phyloP scores from a whole-genome alignment of 2,888 invertebrate species.

The Choristoneura rosaceana region DNA sequence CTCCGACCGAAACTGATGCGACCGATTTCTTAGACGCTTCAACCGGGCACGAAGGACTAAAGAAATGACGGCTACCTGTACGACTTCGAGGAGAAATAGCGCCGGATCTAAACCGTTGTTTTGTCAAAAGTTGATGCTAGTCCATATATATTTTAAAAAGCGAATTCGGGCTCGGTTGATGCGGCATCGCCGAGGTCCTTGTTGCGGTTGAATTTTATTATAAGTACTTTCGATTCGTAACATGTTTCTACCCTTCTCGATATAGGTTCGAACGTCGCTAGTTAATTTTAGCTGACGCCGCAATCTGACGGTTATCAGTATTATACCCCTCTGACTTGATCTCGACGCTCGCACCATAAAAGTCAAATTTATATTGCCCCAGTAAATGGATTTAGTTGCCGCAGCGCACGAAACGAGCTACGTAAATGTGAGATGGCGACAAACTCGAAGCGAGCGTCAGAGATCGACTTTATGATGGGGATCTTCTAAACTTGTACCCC shows the following conservation, averaged over 20 bases:
- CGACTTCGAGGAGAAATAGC: background rate
- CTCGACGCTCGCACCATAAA: conserved; percentile 10
- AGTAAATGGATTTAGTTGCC: too few species aligned
- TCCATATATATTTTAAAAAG: background rate
- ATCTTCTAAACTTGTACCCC: conserved; percentile 12
- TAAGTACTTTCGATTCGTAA: background rate
- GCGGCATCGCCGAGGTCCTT: background rate
- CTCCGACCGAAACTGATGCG: conserved; percentile 23
- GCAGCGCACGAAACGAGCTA: background rate
- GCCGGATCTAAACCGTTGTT: background rate
- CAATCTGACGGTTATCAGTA: conserved; percentile 28
- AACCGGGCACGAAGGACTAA: background rate
- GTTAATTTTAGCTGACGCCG: conserved; percentile 4
- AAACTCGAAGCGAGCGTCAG: conserved; percentile 17
- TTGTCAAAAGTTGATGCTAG: conserved; percentile 4
- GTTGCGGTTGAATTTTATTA: background rate
- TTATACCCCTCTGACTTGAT: conserved; percentile 30
- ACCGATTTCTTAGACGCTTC: background rate
- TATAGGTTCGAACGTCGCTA: background rate
- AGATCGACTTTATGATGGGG: conserved; percentile 24
- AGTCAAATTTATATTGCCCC: too few species aligned
- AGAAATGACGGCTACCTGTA: background rate
- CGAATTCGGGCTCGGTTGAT: background rate
- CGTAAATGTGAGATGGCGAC: background rate
- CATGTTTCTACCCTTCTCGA: background rate